Evolutionary conservation across 2,113 vertebrate genomes (phyloP).

Genomic region (Forbesichthys papilliferus): DNA sequence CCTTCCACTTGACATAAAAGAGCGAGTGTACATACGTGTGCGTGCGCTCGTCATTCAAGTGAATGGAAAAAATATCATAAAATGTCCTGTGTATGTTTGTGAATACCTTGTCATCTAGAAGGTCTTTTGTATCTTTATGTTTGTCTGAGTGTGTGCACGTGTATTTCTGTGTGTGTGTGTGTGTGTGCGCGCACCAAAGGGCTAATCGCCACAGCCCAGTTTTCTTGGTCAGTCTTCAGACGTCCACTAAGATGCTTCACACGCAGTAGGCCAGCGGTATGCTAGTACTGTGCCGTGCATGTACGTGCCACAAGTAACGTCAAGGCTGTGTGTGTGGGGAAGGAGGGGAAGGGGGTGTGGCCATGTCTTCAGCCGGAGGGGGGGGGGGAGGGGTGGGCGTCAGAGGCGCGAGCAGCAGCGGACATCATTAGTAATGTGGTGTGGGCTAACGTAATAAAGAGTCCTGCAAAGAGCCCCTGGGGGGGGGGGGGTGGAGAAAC

Average conservation of each 20-base stretch:
- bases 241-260: no score
- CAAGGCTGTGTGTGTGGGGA: constrained; percentile 22
- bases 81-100: neutral
- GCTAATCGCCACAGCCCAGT: no score
- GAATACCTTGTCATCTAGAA: neutral
- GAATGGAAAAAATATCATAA: neutral
- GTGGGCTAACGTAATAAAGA: constrained; percentile 67
- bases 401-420: constrained; percentile 19
- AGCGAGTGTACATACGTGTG: neutral
- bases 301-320: constrained; percentile 9
- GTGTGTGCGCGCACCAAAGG: no score
- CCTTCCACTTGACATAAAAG: constrained; percentile 50
- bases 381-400: no score
- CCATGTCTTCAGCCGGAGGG: no score
- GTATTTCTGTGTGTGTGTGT: no score
- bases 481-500: no score
- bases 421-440: constrained; percentile 29
- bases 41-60: neutral
- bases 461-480: constrained; percentile 42
- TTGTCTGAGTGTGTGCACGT: no score
- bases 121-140: no score
- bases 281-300: no score
- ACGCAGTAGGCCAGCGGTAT: no score
- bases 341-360: constrained; percentile 18
- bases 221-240: no score